Base-by-base conservation (phyloP, 2,797 vertebrate genomes). In the Crypturellus tataupa region DNA sequence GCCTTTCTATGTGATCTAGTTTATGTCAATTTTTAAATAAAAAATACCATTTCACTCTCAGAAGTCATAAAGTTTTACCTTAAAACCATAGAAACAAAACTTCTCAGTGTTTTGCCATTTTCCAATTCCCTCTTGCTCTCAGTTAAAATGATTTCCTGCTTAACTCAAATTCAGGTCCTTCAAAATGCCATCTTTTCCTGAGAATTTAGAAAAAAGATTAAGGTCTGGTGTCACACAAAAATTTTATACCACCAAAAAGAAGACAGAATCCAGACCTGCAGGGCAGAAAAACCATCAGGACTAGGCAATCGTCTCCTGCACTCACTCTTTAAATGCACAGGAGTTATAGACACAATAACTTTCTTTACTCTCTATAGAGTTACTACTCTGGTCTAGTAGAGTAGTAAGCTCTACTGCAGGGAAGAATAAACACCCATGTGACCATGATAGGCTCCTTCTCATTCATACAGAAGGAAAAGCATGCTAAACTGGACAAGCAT, bases 291-390 rank as follows among this genome's bases (percentile, higher is more conserved):
- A 19, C 24, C 25, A 8, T 46, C 13, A 8, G 29, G 16, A 29
- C n/a, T 21, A 59, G 42, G 51, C 39, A 72, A 10, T 31, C 31
- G 29, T 10, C 55, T 81, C 13, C 53, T 31, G 72, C 18, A 23
- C 31, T 80, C 42, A 46, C 18, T 17, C 24, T 24, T 16, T 27
- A 82, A 65, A 63, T 9, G 39, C 49, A 49, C 35, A 29, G 55
- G 62, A 20, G 20, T 8, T 27, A 44, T 1, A 2, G 1, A 16
- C 46, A 62, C 7, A 8, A 14, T 11, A 31, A 62, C 4, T 46
- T 70, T 40, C 56, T 58, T 29, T 60, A 63, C 35, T 75, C 37
- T 39, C 9, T 39, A 39, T 39, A 39, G 37, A 39, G 37, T 39
- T 39, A 39, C 8, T 39, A 39, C 37, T 39, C 37, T 39, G 11